phyloP scores from a whole-genome alignment of 2,888 invertebrate species.

The Dioctria rufipes region DNA sequence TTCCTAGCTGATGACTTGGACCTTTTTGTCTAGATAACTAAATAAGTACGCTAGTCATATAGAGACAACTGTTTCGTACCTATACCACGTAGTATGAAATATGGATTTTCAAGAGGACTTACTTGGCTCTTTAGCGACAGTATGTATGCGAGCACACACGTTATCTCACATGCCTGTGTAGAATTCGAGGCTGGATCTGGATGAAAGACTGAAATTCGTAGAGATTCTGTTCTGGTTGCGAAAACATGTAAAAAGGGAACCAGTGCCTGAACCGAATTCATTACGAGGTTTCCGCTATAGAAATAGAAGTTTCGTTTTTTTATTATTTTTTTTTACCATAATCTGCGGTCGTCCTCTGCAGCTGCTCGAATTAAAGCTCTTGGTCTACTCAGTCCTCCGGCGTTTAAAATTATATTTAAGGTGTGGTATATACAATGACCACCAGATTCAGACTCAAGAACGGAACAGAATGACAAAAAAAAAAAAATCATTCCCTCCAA shows the following conservation, averaged over 20 bases:
- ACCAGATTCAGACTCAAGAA: background rate
- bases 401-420: slow-evolving; percentile 5
- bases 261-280: slow-evolving; percentile 39
- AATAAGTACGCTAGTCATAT: slow-evolving; percentile 15
- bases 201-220: slow-evolving; percentile 1
- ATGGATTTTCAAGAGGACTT: slow-evolving; percentile 13
- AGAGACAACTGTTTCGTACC: background rate
- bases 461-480: background rate
- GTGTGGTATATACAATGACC: background rate
- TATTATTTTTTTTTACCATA: background rate
- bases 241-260: slow-evolving; percentile 16
- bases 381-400: background rate
- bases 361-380: slow-evolving; percentile 1
- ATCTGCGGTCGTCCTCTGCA: slow-evolving; percentile 21
- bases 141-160: background rate
- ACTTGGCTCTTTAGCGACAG: background rate
- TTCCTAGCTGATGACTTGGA: slow-evolving; percentile 26
- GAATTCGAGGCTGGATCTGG: background rate
- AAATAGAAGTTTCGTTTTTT: background rate
- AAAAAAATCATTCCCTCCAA: background rate
- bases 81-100: slow-evolving; percentile 14
- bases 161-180: slow-evolving; percentile 1
- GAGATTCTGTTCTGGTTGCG: slow-evolving; percentile 22
- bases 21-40: slow-evolving; percentile 37
- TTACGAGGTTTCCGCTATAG: slow-evolving; percentile 9